Conservation (phyloP, 2,797 vertebrate species). For the Sciurus carolinensis region DNA sequence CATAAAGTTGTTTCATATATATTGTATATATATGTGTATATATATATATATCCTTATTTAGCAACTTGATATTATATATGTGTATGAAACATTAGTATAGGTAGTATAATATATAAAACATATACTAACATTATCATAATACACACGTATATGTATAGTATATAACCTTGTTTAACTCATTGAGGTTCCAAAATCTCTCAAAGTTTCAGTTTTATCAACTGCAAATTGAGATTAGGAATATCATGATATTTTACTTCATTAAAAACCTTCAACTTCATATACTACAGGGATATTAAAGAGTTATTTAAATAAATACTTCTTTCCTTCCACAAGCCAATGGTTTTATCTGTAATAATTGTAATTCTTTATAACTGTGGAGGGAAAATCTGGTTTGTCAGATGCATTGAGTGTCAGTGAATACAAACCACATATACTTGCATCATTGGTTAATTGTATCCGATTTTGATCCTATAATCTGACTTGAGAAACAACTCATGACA, state of each 20-base stretch:
- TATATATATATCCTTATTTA: no score
- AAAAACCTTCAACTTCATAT: not conserved
- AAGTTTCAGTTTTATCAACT: not conserved
- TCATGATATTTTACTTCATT: not conserved
- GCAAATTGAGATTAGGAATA: not conserved
- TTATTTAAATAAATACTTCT: not conserved
- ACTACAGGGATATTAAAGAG: not conserved
- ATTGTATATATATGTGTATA: no score
- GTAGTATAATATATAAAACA: not conserved
- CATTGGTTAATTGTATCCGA: not conserved
- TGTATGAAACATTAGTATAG: no score
- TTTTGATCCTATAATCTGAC: not conserved
- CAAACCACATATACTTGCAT: not conserved
- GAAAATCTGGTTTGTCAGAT: not conserved
- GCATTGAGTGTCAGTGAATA: not conserved
- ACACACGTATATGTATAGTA: not conserved
- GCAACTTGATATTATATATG: no score
- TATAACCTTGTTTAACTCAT: not conserved
- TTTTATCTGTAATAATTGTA: not conserved
- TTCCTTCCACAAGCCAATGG: not conserved
- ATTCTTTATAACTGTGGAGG: not conserved
- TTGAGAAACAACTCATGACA: not conserved
- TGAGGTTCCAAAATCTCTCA: not conserved
- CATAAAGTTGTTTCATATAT: not conserved
- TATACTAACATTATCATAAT: not conserved